Percentiles rank a stretch among this genome's conserved stretches.
phyloP scores from a whole-genome alignment of 2,113 vertebrate species.

The Salvator merianae region DNA sequence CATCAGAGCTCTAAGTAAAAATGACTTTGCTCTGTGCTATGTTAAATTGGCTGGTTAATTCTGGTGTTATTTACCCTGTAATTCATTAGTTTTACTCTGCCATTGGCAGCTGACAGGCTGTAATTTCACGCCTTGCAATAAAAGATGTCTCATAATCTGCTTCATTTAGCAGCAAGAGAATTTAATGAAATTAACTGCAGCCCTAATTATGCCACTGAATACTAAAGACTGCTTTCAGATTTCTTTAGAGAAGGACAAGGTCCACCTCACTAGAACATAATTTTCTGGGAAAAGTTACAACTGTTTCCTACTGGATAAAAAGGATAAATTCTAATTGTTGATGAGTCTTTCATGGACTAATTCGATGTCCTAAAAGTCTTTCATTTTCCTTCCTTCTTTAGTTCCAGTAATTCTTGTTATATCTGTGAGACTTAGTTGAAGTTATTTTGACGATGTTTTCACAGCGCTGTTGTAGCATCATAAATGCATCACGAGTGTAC shows the following conservation, averaged over 20 bases:
- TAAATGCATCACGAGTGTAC: no score
- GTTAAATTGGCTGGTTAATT: constrained; percentile 98
- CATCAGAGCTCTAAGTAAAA: constrained; percentile 67
- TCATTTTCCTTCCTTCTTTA: no score
- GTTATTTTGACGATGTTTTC: background rate
- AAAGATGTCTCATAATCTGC: constrained; percentile 99
- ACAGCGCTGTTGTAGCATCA: no score
- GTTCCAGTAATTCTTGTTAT: no score
- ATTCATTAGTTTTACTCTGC: constrained; percentile 95
- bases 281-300: constrained; percentile 87
- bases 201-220: constrained; percentile 99
- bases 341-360: constrained; percentile 76
- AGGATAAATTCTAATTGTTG: constrained; percentile 59
- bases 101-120: constrained; percentile 98
- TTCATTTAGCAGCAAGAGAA: constrained; percentile 99
- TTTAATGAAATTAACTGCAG: constrained; percentile 99
- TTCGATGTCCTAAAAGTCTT: constrained; percentile 63
- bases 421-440: background rate
- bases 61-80: constrained; percentile 99
- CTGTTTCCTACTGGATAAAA: constrained; percentile 66
- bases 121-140: constrained; percentile 99
- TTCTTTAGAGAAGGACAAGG: constrained; percentile 89
- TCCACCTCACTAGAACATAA: constrained; percentile 86
- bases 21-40: constrained; percentile 83
- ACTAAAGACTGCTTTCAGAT: constrained; percentile 95